A percentile compares a stretch with the other conserved stretches of the same genome.
These are phyloP conservation scores for Gnathonemus echidnorhynchus DNA, from an alignment of 2,113 vertebrate species.

Conservation along the genomic window DNA sequence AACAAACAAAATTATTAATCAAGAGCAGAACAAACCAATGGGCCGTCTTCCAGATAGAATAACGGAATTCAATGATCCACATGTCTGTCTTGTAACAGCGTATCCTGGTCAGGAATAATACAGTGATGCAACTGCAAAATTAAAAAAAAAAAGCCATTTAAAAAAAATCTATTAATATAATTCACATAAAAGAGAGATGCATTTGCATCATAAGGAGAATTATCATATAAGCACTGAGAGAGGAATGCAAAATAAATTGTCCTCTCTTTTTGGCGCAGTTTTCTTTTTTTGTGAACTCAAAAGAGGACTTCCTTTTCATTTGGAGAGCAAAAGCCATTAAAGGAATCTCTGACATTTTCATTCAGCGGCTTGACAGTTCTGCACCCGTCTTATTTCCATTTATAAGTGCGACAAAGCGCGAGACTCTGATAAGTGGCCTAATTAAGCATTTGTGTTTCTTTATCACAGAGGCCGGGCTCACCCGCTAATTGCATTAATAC, in stretches of 20 bases:
- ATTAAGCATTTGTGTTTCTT: conserved; percentile 17
- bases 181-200: background rate
- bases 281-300: conserved; percentile 1
- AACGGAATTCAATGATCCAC: background rate
- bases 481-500: conserved; percentile 15
- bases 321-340: conserved; percentile 5
- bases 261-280: background rate
- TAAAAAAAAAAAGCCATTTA: background rate
- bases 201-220: conserved; percentile 5
- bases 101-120: background rate
- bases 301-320: conserved; percentile 10
- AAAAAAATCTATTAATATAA: conserved; percentile 12
- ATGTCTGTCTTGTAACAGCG: background rate
- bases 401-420: conserved; percentile 9
- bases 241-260: conserved; percentile 10
- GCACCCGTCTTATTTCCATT: background rate
- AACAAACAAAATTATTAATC: background rate
- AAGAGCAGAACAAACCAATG: background rate
- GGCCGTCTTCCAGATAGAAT: background rate
- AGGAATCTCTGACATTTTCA: conserved; percentile 15
- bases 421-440: conserved; percentile 12
- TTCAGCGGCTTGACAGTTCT: conserved; percentile 7
- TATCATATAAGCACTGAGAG: background rate
- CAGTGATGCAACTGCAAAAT: background rate
- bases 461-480: background rate